phyloP scores from a whole-genome alignment of 2,113 vertebrate genomes.

The Thamnophis sirtalis region DNA sequence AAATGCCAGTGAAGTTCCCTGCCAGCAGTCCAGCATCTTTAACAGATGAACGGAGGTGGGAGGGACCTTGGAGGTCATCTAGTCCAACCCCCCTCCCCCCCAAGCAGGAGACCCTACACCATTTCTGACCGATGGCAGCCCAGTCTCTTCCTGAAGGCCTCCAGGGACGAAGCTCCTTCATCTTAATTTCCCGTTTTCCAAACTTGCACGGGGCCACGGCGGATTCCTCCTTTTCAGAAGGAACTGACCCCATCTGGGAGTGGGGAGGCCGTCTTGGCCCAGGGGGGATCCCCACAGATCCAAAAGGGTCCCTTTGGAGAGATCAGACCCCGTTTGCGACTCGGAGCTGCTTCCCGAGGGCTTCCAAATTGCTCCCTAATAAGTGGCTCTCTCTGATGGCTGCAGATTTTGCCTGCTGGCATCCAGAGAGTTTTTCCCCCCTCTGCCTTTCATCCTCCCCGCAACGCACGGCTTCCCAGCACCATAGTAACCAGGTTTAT shows the following conservation, averaged over 20 bases:
- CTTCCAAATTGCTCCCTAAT: slow-evolving; percentile 51
- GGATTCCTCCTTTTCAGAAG: slow-evolving; percentile 48
- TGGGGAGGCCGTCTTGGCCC: slow-evolving; percentile 50
- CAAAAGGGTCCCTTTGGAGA: slow-evolving; percentile 52
- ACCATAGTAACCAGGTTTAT: slow-evolving; percentile 33
- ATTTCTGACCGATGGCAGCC: too few relatives aligned
- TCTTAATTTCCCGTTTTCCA: not conserved
- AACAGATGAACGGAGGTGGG: too few relatives aligned
- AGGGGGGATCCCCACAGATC: slow-evolving; percentile 51
- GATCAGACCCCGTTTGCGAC: slow-evolving; percentile 34
- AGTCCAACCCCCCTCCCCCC: too few relatives aligned
- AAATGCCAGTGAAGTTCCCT: not conserved
- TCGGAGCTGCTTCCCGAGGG: slow-evolving; percentile 32
- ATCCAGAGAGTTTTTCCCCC: not conserved
- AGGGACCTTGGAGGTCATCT: too few relatives aligned
- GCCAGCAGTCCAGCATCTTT: not conserved
- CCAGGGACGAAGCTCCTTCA: too few relatives aligned
- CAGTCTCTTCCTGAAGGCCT: too few relatives aligned
- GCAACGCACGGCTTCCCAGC: slow-evolving; percentile 42
- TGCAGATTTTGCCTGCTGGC: slow-evolving; percentile 25
- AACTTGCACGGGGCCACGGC: not conserved
- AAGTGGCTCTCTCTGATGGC: slow-evolving; percentile 39
- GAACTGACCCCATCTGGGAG: not conserved
- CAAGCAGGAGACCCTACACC: too few relatives aligned
- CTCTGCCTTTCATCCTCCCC: slow-evolving; percentile 42